Conservation (phyloP, 2,888 invertebrate species). For the Ryuthela nishihirai region DNA sequence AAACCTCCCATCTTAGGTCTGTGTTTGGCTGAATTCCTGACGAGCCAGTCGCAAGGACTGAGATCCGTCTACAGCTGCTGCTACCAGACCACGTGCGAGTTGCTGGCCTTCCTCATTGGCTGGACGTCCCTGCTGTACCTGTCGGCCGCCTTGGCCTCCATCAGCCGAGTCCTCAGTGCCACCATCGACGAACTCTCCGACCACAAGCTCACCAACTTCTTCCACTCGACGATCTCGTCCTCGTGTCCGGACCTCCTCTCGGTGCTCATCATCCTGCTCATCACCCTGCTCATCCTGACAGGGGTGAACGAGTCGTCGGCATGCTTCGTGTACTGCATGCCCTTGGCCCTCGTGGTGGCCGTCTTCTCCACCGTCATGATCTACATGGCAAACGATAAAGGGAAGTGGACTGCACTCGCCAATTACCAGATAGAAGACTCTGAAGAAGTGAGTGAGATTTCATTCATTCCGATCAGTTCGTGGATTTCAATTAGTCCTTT, state of each 20-base stretch:
- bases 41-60: conserved; percentile 9
- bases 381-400: background rate
- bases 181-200: conserved; percentile 7
- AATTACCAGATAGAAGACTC: too few relatives aligned
- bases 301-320: conserved; percentile 7
- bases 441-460: too few relatives aligned
- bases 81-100: conserved; percentile 37
- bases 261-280: conserved; percentile 2
- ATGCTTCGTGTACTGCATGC: conserved; percentile 13
- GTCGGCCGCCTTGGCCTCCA: conserved; percentile 22
- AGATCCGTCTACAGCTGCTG: conserved; percentile 34
- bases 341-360: conserved; percentile 5
- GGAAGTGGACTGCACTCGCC: too few relatives aligned
- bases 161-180: conserved; percentile 22
- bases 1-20: conserved; percentile 36
- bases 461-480: too few relatives aligned
- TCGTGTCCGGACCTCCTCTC: background rate
- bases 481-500: too few relatives aligned
- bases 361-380: background rate
- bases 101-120: conserved; percentile 37
- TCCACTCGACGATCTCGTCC: too few relatives aligned
- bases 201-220: too few relatives aligned
- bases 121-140: conserved; percentile 36
- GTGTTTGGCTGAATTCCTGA: conserved; percentile 38
- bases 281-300: conserved; percentile 7